Evolutionary conservation across 1,140 invertebrate species (phyloP), one percentile per base, ranked within the genome.

Genomic region (Microplitis demolitor): DNA sequence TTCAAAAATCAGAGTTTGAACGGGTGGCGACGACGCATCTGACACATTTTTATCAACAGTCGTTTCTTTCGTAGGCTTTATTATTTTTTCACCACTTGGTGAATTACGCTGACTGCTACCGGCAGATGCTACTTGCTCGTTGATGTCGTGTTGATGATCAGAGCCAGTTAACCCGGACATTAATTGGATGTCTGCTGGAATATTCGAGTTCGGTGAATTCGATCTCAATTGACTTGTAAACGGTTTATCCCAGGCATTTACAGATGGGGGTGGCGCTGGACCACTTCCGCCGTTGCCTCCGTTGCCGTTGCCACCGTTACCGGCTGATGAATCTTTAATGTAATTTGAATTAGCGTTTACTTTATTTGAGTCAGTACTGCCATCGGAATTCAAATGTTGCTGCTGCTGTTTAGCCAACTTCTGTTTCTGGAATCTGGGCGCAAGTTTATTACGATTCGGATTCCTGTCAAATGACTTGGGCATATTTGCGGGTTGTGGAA

Each of bases 1-100:
- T 82, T 97, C 96, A 82, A 97, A 97, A 71, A 97, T 96, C 45
- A 97, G 93, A 0, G 95, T 97, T 80, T 95, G 93, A 13, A 96
- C 94, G 0, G 94, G 93, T 1, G 93, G 90, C 4, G 92, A 92
- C 0, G 91, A 89, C 4, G 92, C 92, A 82, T 95, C 93, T n/a
- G 91, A 80, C 24, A 91, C 88, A 66, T 88, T 88, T 78, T 88
- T 90, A n/a, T 90, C 89, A 34, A 81, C 66, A 70, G 85, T 56
- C 1, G 56, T 54, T 0, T 87, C 84, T 58, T 87, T 87, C 0
- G 78, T 24, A 13, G 73, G 73, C 53, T 81, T 87, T 66, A 82
- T 80, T 31, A 79, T 16, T 58, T 82, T 90, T 6, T 86, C 87
- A 50, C 87, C 86, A 58, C 80, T 84, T 13, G 88, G 84, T 8